Base-by-base conservation (phyloP, 2,888 invertebrate genomes). In the Leucoptera coffeella region DNA sequence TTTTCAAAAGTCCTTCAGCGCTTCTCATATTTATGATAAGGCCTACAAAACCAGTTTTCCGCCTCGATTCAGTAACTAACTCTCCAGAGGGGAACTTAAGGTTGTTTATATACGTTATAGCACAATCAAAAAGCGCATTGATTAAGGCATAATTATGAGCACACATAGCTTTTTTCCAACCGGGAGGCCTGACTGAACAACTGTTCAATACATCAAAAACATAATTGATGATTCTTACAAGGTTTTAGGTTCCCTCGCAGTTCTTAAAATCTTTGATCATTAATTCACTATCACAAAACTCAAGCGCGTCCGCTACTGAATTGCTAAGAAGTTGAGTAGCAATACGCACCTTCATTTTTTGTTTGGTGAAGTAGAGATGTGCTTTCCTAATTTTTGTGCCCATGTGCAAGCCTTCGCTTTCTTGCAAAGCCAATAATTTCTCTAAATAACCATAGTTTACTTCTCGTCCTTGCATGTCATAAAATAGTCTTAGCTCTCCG, bases 201-300 rank as follows among this genome's bases (percentile, higher is more conserved):
- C 25, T 25, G 15, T 33, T 33, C 12, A 33, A 25, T 6, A 35
- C 25, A 22, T 35, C 30, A 28, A 35, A 32, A 15, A 35, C 23
- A 25, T 34, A 29, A 17, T 33, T 30, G 4, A 36, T 15, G 6
- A 26, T 26, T 19, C 25, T 28, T 10, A 36, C 27, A 15, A 29
- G 34, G 15, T 31, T 28, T 4, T 33, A 28, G 11, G 33, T 33
- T 8, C 31, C 33, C 27, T 34, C 30, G 26, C 33, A 31, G 12
- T 34, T 30, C 11, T 11, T 23, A 26, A 36, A 36, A 13, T 24
- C 24, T 13, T 24, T n/a, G 8, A 24, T 14, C 24, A n/a, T 14
- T 14, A 24, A 24, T n/a, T 24, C 13, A 6, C 11, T 24, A 24
- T 28, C 1, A 11, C 32, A 29, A 29, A 23, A 27, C 9, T 19